Evolutionary conservation across 2,797 vertebrate genomes (phyloP), one percentile per base, ranked within the genome.

Genomic region (Myripristis jacobus): DNA sequence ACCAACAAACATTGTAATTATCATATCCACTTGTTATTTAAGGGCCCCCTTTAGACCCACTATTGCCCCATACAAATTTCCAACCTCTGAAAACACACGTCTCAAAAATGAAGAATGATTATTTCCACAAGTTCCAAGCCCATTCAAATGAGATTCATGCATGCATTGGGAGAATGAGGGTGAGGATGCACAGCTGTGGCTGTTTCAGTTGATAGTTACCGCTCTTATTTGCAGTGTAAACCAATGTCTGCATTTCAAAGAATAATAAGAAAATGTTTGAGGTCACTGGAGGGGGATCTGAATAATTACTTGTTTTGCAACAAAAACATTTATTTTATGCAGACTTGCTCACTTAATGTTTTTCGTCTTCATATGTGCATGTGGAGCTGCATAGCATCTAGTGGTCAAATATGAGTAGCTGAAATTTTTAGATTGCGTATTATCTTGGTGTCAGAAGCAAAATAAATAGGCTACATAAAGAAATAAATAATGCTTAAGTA

Each of bases 261-360:
- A 4, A 47, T 47, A 47, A 47, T n/a, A 31, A 27, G 21, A 58
- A 70, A 64, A 58, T 58, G 19, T 68, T 52, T 52, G 38, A 47
- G 62, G 57, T 64, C 50, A 75, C 13, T 50, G 6, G 36, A 78
- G 69, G 27, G 56, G 68, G 60, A 57, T 27, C n/a, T 2, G 21
- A 55, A 22, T 67, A 44, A 59, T 66, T 69, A 72, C 61, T 72
- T 41, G 60, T 75, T 75, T 56, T 47, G 36, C 11, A 44, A 59
- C 55, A 57, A 44, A 48, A 48, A 27, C 13, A 43, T 43, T 38
- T 38, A 10, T 38, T 13, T 38, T 3, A 36, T n/a, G 19, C 29
- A 36, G 60, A 78, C n/a, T 60, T 69, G 55, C 16, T 58, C 27
- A 53, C 13, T 15, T 72, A 16, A 66, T 63, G 58, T 61, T 61